Conservation (phyloP, 2,113 vertebrate genomes). For the Centropristis striata region DNA sequence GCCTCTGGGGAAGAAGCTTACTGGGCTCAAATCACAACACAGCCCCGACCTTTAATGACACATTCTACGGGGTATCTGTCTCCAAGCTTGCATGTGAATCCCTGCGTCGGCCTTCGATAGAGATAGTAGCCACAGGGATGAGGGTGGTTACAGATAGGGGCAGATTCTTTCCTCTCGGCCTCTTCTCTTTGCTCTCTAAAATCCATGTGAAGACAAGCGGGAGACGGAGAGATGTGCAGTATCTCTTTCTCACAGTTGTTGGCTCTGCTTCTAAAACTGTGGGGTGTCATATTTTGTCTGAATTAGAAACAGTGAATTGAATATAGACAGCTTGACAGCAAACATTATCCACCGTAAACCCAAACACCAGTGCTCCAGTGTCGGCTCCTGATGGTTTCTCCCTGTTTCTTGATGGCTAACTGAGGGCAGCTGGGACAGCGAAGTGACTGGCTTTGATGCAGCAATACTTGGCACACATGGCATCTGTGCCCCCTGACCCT, state of each 20-base stretch:
- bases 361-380: slow-evolving; percentile 37
- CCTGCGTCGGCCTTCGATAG: slow-evolving; percentile 47
- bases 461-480: slow-evolving; percentile 70
- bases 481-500: slow-evolving; percentile 68
- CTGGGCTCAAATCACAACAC: slow-evolving; percentile 67
- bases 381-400: slow-evolving; percentile 14
- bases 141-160: slow-evolving; percentile 80
- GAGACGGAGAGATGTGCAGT: slow-evolving; percentile 17
- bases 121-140: slow-evolving; percentile 74
- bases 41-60: slow-evolving; percentile 65
- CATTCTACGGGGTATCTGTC: slow-evolving; percentile 72
- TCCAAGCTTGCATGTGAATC: slow-evolving; percentile 73
- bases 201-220: slow-evolving; percentile 40
- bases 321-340: slow-evolving; percentile 55
- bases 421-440: slow-evolving; percentile 39
- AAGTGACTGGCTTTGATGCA: slow-evolving; percentile 65
- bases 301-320: slow-evolving; percentile 56
- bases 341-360: slow-evolving; percentile 48
- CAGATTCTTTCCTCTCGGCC: slow-evolving; percentile 60
- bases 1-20: slow-evolving; percentile 39
- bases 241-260: slow-evolving; percentile 52
- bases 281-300: slow-evolving; percentile 59
- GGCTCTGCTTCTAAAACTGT: slow-evolving; percentile 26
- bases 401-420: slow-evolving; percentile 52
- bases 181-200: slow-evolving; percentile 39